Base-by-base conservation (phyloP, 2,113 vertebrate genomes). In the Oreotrochilus melanogaster region DNA sequence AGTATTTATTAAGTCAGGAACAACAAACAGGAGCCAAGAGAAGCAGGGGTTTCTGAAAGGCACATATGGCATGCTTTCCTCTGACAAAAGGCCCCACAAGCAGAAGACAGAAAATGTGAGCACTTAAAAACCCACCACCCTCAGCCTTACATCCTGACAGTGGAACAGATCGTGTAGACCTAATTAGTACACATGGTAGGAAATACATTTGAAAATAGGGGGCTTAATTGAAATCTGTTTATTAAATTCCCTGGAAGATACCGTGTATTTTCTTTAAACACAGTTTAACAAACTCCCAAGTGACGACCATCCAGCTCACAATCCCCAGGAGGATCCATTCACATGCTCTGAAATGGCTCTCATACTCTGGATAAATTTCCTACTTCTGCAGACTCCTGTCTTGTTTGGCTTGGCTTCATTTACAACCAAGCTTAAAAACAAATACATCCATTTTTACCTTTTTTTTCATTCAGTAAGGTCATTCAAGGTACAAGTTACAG, bases 311-410 rank as follows among this genome's bases (percentile, higher is more conserved):
- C 10, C 65, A 70, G 7, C 10, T n/a, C 31, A 7, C 6, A 54
- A 28, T 33, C 48, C 37, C 16, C 27, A 11, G 6, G 7, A 73
- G 37, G 16, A 53, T 10, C 6, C 51, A 16, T 19, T 69, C 21
- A 24, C 18, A 2, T 1, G 4, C 18, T 61, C 57, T 2, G 0
- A 39, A 69, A 43, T 0, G 2, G 16, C 4, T 35, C 9, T 57
- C 13, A 1, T 3, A 1, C 47, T 27, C 37, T 61, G 45, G 18
- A 84, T 24, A 28, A 76, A 73, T 22, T 80, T 50, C 43, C 1
- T 1, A 1, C 51, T 62, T 13, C 28, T 61, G 15, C n/a, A 71
- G 25, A 30, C 9, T 78, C 23, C 61, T n/a, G 18, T 43, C 39
- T 61, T 35, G 21, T 18, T 47, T 47, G 45, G 45, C 18, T 54